phyloP scores from a whole-genome alignment of 1,140 invertebrate genomes.

The Lycorma delicatula region DNA sequence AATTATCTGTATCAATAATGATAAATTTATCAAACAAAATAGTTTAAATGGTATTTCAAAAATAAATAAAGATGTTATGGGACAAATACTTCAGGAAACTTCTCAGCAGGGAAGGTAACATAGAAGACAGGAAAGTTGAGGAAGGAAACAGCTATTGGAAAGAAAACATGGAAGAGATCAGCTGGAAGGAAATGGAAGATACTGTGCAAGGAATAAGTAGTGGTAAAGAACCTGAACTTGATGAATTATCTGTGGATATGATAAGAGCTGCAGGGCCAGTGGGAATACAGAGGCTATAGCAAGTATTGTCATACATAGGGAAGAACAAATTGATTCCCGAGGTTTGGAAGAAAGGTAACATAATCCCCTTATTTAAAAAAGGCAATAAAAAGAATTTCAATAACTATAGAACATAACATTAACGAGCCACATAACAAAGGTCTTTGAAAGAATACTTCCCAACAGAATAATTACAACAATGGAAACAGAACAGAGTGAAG shows the following conservation, averaged over 20 bases:
- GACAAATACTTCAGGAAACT: slow-evolving; percentile 1
- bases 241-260: neutral
- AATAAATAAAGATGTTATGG: neutral
- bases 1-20: neutral
- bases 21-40: no score
- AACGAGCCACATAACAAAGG: neutral
- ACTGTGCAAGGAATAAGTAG: neutral
- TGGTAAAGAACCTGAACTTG: neutral
- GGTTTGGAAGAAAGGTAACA: neutral
- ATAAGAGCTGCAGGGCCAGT: neutral
- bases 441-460: neutral
- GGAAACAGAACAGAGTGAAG: neutral
- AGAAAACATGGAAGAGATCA: neutral
- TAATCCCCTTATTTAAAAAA: neutral
- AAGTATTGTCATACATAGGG: neutral
- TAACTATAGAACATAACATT: neutral
- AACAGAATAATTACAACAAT: neutral
- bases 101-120: neutral
- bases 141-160: slow-evolving; percentile 3
- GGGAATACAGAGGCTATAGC: neutral
- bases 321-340: neutral
- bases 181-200: slow-evolving; percentile 2
- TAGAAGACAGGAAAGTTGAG: neutral
- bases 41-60: no score
- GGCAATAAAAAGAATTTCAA: neutral